phyloP scores from a whole-genome alignment of 2,888 invertebrate genomes.

The Drosophila sordidula region DNA sequence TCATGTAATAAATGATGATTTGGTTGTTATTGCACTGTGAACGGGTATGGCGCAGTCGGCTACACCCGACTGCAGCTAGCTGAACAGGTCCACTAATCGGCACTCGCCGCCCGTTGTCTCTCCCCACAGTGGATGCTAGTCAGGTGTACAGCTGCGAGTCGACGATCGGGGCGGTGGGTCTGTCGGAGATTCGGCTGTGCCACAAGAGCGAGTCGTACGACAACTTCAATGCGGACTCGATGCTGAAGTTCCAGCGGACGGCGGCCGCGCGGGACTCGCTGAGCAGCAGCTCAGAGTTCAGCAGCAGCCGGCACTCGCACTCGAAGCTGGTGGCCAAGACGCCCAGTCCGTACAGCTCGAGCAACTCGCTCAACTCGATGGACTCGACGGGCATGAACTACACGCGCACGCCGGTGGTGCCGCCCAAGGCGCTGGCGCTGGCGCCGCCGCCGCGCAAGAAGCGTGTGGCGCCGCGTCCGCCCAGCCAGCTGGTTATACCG shows the following conservation, averaged over 20 bases:
- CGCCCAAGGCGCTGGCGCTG: conserved; percentile 59
- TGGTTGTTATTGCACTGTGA: too few relatives aligned
- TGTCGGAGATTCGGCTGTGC: conserved; percentile 84
- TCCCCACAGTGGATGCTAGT: conserved; percentile 83
- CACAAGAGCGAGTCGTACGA: conserved; percentile 84
- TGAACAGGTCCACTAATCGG: too few relatives aligned
- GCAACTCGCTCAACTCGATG: conserved; percentile 85
- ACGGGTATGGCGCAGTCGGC: too few relatives aligned
- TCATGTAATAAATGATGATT: too few relatives aligned
- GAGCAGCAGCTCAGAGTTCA: conserved; percentile 84
- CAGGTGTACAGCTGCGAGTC: conserved; percentile 84
- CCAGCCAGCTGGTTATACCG: conserved; percentile 83
- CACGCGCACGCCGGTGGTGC: conserved; percentile 76
- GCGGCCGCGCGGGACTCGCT: conserved; percentile 82
- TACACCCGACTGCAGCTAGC: too few relatives aligned
- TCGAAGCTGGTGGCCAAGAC: conserved; percentile 83
- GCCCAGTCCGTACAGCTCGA: conserved; percentile 85
- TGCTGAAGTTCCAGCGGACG: conserved; percentile 83
- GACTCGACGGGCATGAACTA: conserved; percentile 85
- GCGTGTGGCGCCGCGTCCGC: conserved; percentile 83
- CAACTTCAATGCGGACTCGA: conserved; percentile 83
- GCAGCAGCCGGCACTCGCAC: conserved; percentile 83
- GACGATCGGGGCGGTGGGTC: conserved; percentile 85
- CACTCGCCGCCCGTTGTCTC: too few relatives aligned
- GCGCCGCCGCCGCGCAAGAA: conserved; percentile 84